Evolutionary conservation across 92 coral and sea anemone genomes (phyloP).

Genomic region (Palythoa grandis): DNA sequence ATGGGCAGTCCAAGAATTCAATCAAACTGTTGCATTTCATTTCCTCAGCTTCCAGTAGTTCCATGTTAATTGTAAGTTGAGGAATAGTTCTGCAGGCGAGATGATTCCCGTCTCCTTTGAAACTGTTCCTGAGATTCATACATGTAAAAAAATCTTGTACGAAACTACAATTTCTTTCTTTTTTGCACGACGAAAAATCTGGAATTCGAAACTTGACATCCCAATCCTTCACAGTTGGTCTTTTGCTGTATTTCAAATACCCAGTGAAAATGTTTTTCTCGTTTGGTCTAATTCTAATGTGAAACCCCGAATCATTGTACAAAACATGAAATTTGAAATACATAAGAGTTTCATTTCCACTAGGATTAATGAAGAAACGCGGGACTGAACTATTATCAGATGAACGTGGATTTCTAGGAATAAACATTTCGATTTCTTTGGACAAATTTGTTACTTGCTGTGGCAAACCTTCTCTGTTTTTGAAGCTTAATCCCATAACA

Average conservation of each 20-base stretch:
- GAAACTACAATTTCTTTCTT: slow-evolving; percentile 12
- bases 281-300: slow-evolving; percentile 25
- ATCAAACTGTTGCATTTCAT: background rate
- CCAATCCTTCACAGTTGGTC: slow-evolving; percentile 13
- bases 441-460: slow-evolving; percentile 41
- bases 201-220: slow-evolving; percentile 26
- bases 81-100: background rate
- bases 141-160: slow-evolving; percentile 28
- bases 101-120: background rate
- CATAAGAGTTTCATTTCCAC: slow-evolving; percentile 39
- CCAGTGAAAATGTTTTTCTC: slow-evolving; percentile 21
- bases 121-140: slow-evolving; percentile 9
- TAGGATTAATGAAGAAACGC: slow-evolving; percentile 31
- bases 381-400: slow-evolving; percentile 18
- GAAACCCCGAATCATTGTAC: slow-evolving; percentile 39
- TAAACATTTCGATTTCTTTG: slow-evolving; percentile 47
- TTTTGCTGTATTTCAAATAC: slow-evolving; percentile 2
- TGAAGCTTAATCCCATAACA: slow-evolving; percentile 41
- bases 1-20: slow-evolving; percentile 8
- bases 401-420: slow-evolving; percentile 49
- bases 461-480: slow-evolving; percentile 9
- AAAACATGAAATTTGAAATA: slow-evolving; percentile 40
- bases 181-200: slow-evolving; percentile 23
- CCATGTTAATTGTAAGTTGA: background rate
- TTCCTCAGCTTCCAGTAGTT: background rate